Evolutionary conservation across 37 sponge, comb jelly and placozoan genomes (phyloP).

Genomic region (Ianthella basta): DNA sequence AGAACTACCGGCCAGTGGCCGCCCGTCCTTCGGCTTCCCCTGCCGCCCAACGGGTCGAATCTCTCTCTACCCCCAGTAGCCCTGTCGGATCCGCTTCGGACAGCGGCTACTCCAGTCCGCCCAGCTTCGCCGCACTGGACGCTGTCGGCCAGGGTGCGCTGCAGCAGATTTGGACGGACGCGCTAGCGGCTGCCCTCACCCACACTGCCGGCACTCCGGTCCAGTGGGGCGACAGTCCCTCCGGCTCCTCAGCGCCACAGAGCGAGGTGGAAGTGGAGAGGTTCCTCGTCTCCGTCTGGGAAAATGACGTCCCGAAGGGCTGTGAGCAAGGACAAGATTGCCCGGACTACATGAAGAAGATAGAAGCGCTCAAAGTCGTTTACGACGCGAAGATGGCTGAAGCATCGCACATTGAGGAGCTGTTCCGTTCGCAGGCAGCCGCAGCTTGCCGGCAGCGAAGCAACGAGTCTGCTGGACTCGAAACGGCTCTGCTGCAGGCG

Average conservation of each 20-base stretch:
- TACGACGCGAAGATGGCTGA: conserved; percentile 46
- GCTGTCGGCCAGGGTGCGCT: background rate
- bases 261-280: conserved; percentile 25
- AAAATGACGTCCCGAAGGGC: background rate
- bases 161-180: background rate
- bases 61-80: background rate
- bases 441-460: background rate
- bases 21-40: background rate
- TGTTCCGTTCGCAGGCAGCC: conserved; percentile 16
- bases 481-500: conserved; percentile 7
- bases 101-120: conserved; percentile 33
- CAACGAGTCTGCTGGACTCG: background rate
- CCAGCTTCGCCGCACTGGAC: background rate
- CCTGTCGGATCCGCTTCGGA: conserved; percentile 1
- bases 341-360: conserved; percentile 20
- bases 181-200: background rate
- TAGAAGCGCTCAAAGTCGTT: conserved; percentile 21
- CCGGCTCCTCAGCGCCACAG: conserved; percentile 26
- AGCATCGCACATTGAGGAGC: conserved; percentile 14
- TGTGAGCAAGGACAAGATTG: background rate
- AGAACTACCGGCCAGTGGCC: background rate
- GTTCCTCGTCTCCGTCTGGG: conserved; percentile 31
- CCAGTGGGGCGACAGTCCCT: background rate
- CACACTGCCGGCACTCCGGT: background rate
- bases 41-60: background rate